Evolutionary conservation across 2,797 vertebrate genomes (phyloP).

Genomic region (Eulemur rubriventer): DNA sequence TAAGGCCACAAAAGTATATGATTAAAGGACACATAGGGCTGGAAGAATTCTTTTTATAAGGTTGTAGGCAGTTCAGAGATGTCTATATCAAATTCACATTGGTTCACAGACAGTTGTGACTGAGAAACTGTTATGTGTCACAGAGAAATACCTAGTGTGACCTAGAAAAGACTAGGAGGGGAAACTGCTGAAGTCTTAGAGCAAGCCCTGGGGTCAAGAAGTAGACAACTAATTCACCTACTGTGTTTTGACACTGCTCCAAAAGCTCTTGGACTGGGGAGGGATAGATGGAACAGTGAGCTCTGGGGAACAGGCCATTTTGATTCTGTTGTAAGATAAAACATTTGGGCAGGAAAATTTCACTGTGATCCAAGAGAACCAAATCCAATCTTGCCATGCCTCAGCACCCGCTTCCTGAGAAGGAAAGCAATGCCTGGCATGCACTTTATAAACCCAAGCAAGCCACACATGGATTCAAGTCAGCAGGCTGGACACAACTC

Average conservation of each 20-base stretch:
- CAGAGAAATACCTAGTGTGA: background rate
- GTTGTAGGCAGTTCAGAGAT: background rate
- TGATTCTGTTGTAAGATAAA: background rate
- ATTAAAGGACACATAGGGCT: background rate
- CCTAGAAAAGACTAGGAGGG: background rate
- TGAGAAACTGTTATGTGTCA: background rate
- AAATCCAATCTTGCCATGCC: background rate
- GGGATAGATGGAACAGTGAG: background rate
- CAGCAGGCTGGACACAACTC: background rate
- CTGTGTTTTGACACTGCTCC: background rate
- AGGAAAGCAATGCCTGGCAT: background rate
- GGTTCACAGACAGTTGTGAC: background rate
- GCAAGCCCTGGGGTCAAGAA: background rate
- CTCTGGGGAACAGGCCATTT: background rate
- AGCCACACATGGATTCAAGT: background rate
- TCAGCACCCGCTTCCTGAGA: background rate
- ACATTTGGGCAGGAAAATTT: background rate
- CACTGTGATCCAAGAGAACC: background rate
- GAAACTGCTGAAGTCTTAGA: slow-evolving; percentile 2
- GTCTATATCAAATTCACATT: background rate
- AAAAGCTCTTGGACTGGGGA: background rate
- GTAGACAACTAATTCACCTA: background rate
- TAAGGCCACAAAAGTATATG: background rate
- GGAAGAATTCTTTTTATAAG: background rate
- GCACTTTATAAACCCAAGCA: background rate